Evolutionary conservation across 2,797 vertebrate species (phyloP), one percentile per base, ranked within the genome.

Genomic region (Scleropages formosus): DNA sequence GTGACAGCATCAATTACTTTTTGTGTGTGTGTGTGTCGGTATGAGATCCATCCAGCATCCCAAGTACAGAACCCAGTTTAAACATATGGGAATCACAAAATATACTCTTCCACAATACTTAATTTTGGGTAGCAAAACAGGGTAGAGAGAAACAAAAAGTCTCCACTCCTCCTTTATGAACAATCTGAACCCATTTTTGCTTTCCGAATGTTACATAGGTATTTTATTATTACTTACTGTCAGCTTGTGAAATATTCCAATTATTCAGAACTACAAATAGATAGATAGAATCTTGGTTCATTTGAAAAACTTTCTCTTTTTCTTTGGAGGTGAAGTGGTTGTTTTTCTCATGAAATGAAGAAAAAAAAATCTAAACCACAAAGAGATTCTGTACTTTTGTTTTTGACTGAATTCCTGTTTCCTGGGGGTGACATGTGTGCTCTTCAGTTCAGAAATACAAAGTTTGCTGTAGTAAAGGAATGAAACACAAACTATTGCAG

Each of bases 381-480:
- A 70, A 78, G 66, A 74, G 72, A 47, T 76, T 74, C 15, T 73
- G 22, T 44, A 78, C 79, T 86, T 86, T 89, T 84, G 87, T 84
- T 85, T 86, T 87, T 82, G 80, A 79, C 82, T 82, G 80, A 84
- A 87, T 86, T 87, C 80, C 85, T 85, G 82, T 88, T 84, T 86
- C 85, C 86, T 86, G 74, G 74, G 67, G 44, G 53, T 49, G 16
- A 8, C 27, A n/a, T 75, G 47, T 66, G 18, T 27, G 22, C 22
- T 24, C 22, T 26, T 58, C 62, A 59, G 27, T 67, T 71, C 8
- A 58, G 22, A 51, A 49, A n/a, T 18, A 58, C 69, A 71, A 51
- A 69, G 24, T 69, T 20, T 69, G 49, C 18, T 71, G 24, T 56
- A 59, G 69, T 26, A 58, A 71, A 58, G 24, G 63, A 51, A 58